Evolutionary conservation across 2,888 invertebrate species (phyloP).

Genomic region (Chaitophorus viminalis): DNA sequence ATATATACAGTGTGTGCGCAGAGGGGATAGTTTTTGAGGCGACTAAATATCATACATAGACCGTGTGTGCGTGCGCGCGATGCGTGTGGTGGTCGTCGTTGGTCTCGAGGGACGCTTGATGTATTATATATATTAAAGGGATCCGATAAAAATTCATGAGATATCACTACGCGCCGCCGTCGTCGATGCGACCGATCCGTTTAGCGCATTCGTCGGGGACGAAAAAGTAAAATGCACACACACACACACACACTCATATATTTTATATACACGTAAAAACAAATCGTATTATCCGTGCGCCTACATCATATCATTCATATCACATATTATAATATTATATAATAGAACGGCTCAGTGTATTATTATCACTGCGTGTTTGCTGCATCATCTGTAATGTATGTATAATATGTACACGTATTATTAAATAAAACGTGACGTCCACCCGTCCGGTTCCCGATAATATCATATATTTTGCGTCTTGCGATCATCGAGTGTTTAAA

Average conservation of each 20-base stretch:
- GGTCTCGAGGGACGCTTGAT: constrained; percentile 35
- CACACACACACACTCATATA: too few species aligned
- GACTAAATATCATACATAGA: not conserved
- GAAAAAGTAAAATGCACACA: not conserved
- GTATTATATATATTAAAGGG: not conserved
- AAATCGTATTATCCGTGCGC: constrained; percentile 20
- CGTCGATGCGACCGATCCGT: constrained; percentile 50
- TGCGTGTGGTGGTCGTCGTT: not conserved
- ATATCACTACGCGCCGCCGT: not conserved
- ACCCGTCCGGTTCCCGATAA: too few species aligned
- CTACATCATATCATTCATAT: not conserved
- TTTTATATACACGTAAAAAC: not conserved
- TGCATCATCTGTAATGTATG: not conserved
- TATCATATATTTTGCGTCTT: too few species aligned
- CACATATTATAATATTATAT: too few species aligned
- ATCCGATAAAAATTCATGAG: constrained; percentile 62
- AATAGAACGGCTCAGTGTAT: not conserved
- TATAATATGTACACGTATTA: not conserved
- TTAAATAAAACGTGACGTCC: not conserved
- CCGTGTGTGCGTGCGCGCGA: not conserved
- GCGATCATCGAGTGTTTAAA: too few species aligned
- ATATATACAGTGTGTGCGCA: too few species aligned
- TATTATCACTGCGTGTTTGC: not conserved
- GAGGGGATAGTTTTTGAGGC: not conserved
- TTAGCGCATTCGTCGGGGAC: constrained; percentile 28